Conservation (phyloP, 1,140 invertebrate genomes). For the Chrysoperla carnea region DNA sequence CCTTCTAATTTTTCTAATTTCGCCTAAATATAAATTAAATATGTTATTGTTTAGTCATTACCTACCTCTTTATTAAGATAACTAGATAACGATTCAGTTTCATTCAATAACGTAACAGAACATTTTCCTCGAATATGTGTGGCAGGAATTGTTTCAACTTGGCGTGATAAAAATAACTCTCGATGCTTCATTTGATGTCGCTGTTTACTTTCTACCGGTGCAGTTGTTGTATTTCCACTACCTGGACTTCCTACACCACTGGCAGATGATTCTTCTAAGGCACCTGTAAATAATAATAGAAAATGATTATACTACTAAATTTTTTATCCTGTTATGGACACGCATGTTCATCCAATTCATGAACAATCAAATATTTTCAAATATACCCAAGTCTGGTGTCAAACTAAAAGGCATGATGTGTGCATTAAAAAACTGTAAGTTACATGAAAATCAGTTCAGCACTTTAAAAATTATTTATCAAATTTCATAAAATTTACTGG, state of each 20-base stretch:
- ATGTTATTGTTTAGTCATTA: too few species aligned
- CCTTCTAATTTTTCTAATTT: too few species aligned
- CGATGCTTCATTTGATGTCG: conserved; percentile 92
- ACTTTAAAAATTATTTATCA: too few species aligned
- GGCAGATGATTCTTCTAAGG: conserved; percentile 33
- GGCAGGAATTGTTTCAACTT: conserved; percentile 94
- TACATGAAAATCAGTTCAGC: too few species aligned
- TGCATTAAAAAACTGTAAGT: too few species aligned
- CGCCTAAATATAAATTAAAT: conserved; percentile 5
- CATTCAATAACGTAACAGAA: conserved; percentile 92
- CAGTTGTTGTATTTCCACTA: conserved; percentile 22
- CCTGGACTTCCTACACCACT: conserved; percentile 13
- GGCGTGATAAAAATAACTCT: conserved; percentile 93
- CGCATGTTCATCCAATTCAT: too few species aligned
- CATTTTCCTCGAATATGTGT: conserved; percentile 99
- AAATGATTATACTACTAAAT: too few species aligned
- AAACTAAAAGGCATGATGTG: too few species aligned
- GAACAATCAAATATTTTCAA: too few species aligned
- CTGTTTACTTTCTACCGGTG: conserved; percentile 49
- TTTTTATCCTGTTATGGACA: too few species aligned
- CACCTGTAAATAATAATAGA: conserved; percentile 23
- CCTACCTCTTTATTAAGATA: conserved; percentile 93
- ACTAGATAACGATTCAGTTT: conserved; percentile 88
- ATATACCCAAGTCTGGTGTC: too few species aligned
- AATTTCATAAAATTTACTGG: too few species aligned